These are phyloP conservation scores for Danio aesculapii DNA, from an alignment of 2,797 vertebrate species.

Conservation along the genomic window DNA sequence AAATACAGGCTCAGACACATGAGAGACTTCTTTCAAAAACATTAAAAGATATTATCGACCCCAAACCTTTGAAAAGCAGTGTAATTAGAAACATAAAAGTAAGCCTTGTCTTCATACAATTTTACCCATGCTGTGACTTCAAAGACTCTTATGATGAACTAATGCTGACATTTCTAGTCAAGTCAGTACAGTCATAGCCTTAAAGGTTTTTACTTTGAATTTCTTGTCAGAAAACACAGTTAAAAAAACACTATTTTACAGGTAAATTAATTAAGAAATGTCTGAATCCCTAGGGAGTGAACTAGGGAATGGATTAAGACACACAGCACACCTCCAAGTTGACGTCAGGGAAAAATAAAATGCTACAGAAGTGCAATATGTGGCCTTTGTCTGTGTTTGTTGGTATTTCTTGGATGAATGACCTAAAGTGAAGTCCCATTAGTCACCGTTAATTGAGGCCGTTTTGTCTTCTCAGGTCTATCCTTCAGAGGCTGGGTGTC, in stretches of 20 bases:
- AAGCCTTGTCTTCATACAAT: not conserved
- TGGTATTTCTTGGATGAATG: conserved; percentile 34
- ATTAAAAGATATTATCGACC: not conserved
- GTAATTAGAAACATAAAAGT: conserved; percentile 9
- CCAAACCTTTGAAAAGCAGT: not conserved
- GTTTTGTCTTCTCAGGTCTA: conserved; percentile 62
- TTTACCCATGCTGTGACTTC: not conserved
- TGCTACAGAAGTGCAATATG: not conserved
- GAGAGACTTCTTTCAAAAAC: not conserved
- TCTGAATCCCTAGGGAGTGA: not conserved
- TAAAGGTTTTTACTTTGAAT: not conserved
- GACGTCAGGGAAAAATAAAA: conserved; percentile 2
- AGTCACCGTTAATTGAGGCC: conserved; percentile 24
- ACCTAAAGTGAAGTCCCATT: not conserved
- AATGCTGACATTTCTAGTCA: conserved; percentile 5
- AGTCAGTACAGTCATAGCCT: not conserved
- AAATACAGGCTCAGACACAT: not conserved
- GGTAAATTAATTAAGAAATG: not conserved
- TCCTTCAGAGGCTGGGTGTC: conserved; percentile 77
- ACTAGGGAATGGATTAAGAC: not conserved
- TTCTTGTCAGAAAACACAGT: not conserved
- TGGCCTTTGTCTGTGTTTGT: not conserved
- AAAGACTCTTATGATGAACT: not conserved
- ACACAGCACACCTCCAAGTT: not conserved
- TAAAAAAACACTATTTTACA: not conserved